Conservation (phyloP, 30 jellyfish, hydroid and myxozoan species). For the Sanderia malayensis region DNA sequence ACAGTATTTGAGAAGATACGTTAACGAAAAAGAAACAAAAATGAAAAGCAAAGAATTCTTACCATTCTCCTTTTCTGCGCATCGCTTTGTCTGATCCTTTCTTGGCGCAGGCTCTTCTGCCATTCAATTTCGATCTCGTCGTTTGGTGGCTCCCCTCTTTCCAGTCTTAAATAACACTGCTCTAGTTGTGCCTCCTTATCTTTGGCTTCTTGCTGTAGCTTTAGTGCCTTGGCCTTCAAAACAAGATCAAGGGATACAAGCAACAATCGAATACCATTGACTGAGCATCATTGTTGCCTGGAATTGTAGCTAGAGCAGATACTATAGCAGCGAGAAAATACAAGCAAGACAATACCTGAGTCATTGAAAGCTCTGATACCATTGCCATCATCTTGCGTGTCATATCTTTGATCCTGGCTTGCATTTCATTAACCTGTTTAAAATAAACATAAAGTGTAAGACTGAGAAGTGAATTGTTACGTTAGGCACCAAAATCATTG, state of each 20-base stretch:
- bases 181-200: slow-evolving; percentile 65
- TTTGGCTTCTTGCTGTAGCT: slow-evolving; percentile 66
- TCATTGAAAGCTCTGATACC: slow-evolving; percentile 91
- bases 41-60: neutral
- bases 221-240: slow-evolving; percentile 73
- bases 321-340: no score
- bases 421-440: slow-evolving; percentile 92
- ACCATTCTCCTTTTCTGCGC: slow-evolving; percentile 44
- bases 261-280: no score
- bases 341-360: slow-evolving; percentile 78
- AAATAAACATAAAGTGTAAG: no score
- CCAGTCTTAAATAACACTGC: slow-evolving; percentile 76
- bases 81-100: slow-evolving; percentile 23
- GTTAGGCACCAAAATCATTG: no score
- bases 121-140: slow-evolving; percentile 83
- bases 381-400: slow-evolving; percentile 95
- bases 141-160: slow-evolving; percentile 86
- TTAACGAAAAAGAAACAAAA: no score
- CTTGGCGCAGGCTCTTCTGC: slow-evolving; percentile 68
- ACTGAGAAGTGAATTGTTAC: no score
- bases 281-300: no score
- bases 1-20: no score
- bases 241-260: neutral
- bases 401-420: slow-evolving; percentile 81
- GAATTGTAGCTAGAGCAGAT: no score